phyloP scores from a whole-genome alignment of 2,888 invertebrate species.

The Lasioglossum pauxillum region DNA sequence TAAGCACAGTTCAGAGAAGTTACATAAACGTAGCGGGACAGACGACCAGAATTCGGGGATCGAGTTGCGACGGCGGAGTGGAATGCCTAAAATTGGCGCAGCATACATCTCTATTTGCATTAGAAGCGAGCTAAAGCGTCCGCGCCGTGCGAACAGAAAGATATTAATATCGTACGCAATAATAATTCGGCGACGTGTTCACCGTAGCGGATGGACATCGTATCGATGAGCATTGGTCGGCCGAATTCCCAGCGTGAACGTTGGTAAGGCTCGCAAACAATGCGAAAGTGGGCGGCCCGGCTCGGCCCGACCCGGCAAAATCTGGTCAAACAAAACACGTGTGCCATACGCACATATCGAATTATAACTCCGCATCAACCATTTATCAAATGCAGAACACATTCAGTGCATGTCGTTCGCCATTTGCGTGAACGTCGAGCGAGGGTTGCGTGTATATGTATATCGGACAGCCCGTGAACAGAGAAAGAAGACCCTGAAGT shows the following conservation, averaged over 20 bases:
- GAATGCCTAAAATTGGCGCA: not conserved
- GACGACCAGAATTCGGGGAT: not conserved
- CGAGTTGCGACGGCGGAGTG: not conserved
- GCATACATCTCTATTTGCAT: no score
- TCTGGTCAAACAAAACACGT: slow-evolving; percentile 28
- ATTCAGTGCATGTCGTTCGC: slow-evolving; percentile 58
- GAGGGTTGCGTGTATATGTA: not conserved
- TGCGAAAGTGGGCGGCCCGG: not conserved
- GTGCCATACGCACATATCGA: slow-evolving; percentile 50
- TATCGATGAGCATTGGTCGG: not conserved
- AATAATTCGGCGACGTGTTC: not conserved
- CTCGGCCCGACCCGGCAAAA: slow-evolving; percentile 17
- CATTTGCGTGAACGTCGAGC: slow-evolving; percentile 55
- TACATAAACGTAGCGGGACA: not conserved
- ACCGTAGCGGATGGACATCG: slow-evolving; percentile 4
- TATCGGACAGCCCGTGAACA: not conserved
- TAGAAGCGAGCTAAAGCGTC: not conserved
- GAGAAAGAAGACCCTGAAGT: slow-evolving; percentile 23
- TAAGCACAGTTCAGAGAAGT: no score
- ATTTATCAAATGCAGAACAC: slow-evolving; percentile 55
- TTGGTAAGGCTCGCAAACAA: not conserved
- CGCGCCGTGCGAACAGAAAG: not conserved
- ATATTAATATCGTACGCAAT: not conserved
- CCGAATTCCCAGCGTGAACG: not conserved
- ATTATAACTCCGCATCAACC: slow-evolving; percentile 60